A percentile compares a stretch with the other conserved stretches of the same genome.
Conservation (phyloP, 2,797 vertebrate genomes). For the Tenualosa ilisha region DNA sequence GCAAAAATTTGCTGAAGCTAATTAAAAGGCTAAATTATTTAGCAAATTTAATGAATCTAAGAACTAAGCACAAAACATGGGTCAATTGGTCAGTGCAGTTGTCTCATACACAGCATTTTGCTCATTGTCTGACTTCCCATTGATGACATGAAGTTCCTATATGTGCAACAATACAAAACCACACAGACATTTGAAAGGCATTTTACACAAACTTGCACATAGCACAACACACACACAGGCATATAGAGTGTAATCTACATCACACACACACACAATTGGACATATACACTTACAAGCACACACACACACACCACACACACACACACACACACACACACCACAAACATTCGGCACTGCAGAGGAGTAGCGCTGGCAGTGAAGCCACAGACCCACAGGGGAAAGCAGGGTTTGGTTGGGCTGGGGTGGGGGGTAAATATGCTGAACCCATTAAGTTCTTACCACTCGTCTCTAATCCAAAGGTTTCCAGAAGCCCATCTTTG, state of each 20-base stretch:
- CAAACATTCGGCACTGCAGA: slow-evolving; percentile 8
- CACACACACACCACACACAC: not conserved
- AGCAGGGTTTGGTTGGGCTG: not conserved
- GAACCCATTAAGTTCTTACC: slow-evolving; percentile 53
- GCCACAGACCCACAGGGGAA: slow-evolving; percentile 10
- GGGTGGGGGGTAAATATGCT: slow-evolving; percentile 39
- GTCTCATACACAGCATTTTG: not conserved
- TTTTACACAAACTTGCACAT: not conserved
- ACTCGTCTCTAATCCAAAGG: slow-evolving; percentile 27
- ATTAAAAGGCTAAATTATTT: not conserved
- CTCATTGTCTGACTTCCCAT: no score
- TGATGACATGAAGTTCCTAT: no score
- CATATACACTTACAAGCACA: not conserved
- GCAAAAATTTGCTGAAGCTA: not conserved
- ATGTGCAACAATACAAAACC: not conserved
- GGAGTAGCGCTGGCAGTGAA: not conserved
- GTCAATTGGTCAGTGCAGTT: no score
- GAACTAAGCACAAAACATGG: no score
- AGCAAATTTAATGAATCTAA: not conserved
- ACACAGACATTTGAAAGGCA: not conserved
- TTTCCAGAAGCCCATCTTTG: slow-evolving; percentile 47
- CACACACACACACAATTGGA: not conserved
- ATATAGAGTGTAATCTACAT: not conserved
- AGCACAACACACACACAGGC: not conserved
- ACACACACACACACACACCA: slow-evolving; percentile 3